Evolutionary conservation across 2,113 vertebrate species (phyloP).

Genomic region (Pteruthius melanotis): DNA sequence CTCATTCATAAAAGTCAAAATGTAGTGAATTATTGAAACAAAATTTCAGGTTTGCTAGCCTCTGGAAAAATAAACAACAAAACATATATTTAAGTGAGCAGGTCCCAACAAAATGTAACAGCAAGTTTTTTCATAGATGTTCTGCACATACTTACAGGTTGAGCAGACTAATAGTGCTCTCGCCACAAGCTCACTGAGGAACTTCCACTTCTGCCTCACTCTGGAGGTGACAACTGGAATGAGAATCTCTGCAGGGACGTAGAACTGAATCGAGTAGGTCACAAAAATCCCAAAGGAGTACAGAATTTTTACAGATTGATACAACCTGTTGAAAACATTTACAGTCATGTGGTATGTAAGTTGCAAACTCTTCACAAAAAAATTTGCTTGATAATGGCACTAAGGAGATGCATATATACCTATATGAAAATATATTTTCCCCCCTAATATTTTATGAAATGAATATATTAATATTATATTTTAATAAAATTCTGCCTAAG

Average conservation of each 20-base stretch:
- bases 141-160: constrained; percentile 81
- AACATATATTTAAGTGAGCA: neutral
- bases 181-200: constrained; percentile 67
- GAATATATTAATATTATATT: neutral
- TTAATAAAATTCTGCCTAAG: neutral
- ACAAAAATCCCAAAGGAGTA: constrained; percentile 90
- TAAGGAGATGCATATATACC: neutral
- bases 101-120: neutral
- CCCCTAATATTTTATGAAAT: neutral
- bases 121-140: neutral
- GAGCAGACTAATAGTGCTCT: constrained; percentile 77
- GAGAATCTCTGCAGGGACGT: constrained; percentile 86
- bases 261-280: constrained; percentile 88
- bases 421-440: neutral
- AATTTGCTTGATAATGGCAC: neutral
- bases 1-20: neutral
- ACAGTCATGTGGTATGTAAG: neutral
- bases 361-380: neutral
- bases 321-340: constrained; percentile 77
- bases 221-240: constrained; percentile 73
- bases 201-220: constrained; percentile 75
- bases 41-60: neutral
- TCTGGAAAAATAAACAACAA: neutral
- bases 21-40: neutral
- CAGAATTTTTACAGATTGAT: constrained; percentile 85